Conservation (phyloP, 2,888 invertebrate species). For the Pachycephus smyrnensis region DNA sequence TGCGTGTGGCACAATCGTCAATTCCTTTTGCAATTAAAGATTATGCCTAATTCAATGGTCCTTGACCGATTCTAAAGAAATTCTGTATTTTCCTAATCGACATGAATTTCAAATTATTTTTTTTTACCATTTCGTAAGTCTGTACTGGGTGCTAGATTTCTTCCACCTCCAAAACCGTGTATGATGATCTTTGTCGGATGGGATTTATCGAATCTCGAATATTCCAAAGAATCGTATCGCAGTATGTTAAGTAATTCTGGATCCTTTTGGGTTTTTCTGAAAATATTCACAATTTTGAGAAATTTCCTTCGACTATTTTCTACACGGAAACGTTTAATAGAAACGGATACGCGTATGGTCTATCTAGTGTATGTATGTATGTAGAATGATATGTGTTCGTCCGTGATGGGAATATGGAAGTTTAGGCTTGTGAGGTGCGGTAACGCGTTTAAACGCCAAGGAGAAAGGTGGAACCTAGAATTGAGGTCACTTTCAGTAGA, state of each 20-base stretch:
- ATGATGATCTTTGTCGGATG: conserved; percentile 89
- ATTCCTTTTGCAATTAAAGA: not conserved
- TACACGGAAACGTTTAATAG: not conserved
- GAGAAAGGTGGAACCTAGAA: conserved; percentile 61
- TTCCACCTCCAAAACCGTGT: conserved; percentile 91
- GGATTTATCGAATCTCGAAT: conserved; percentile 81
- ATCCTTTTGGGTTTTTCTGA: conserved; percentile 79
- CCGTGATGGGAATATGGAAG: not conserved
- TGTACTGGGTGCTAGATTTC: conserved; percentile 85
- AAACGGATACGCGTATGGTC: no score
- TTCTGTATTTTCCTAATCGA: not conserved
- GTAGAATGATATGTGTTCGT: not conserved
- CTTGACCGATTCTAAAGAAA: not conserved
- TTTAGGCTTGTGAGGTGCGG: not conserved
- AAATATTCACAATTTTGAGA: not conserved
- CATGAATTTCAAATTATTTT: not conserved
- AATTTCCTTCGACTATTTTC: not conserved
- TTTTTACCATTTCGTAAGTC: conserved; percentile 77
- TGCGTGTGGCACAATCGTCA: not conserved
- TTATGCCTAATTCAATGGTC: not conserved
- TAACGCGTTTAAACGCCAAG: conserved; percentile 17
- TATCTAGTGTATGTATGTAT: not conserved
- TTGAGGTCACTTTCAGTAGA: conserved; percentile 63
- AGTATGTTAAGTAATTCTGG: conserved; percentile 80
- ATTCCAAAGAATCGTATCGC: conserved; percentile 77